Base-by-base conservation (phyloP, 2,888 invertebrate genomes). In the Phasia obesa region DNA sequence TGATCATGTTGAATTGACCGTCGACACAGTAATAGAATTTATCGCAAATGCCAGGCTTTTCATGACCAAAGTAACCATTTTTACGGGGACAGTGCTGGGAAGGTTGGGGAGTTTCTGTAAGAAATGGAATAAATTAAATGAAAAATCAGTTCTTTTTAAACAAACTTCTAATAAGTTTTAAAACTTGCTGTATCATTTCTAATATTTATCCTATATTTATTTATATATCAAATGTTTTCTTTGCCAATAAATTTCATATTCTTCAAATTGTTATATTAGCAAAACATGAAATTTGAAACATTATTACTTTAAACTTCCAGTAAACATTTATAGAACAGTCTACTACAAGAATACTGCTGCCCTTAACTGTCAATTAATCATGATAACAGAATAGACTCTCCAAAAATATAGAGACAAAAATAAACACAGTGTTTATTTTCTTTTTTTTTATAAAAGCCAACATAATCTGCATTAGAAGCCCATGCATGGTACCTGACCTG, bases 1-100 rank as follows among this genome's bases (percentile, higher is more conserved):
- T 96, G 89, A 97, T 97, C 94, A 96, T 95, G 91, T 97, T 97
- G 93, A 95, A 97, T 91, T 95, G 94, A 4, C 97, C 97, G 89
- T 97, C 97, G 31, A 97, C 97, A 88, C 97, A 97, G 90, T 95
- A 97, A 91, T 96, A 97, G 92, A 97, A 97, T 88, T 95, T 96
- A 89, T 96, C 96, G 89, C 97, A 97, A 86, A 95, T 94, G 49
- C 94, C 93, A 0, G 93, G 90, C 81, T 97, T 95, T 88, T 95
- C 95, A 90, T 97, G 97, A 0, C 95, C 94, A 92, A 97, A 97
- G 92, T 97, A 97, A 7, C 97, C 97, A 90, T 97, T 95, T 90
- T 94, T 94, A 65, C 97, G 94, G 0, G 94, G 95, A 88, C 97
- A 97, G 90, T 97, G 94, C 35, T 93, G 89, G 0, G 94, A 92